These are phyloP conservation scores for Gallinago jamesoni DNA, from an alignment of 2,113 vertebrate genomes.

Conservation along the genomic window DNA sequence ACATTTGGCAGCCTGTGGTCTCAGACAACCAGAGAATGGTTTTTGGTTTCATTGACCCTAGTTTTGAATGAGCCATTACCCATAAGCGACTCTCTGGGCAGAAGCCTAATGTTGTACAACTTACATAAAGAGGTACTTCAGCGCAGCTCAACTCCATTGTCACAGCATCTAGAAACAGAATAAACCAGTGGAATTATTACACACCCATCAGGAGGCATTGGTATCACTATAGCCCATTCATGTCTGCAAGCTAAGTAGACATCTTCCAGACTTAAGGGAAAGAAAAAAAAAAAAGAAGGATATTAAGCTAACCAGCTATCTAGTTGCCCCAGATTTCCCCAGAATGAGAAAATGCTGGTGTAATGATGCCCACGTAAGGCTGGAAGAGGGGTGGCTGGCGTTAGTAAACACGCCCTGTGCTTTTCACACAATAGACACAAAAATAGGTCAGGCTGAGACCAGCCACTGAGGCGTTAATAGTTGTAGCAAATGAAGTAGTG, in stretches of 20 bases:
- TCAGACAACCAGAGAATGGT: not conserved
- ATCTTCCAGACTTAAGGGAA: not conserved
- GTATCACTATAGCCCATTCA: not conserved
- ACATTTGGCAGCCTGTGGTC: not conserved
- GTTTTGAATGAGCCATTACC: not conserved
- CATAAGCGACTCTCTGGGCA: not conserved
- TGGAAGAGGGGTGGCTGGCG: not conserved
- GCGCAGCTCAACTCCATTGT: slow-evolving; percentile 86
- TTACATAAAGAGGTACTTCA: slow-evolving; percentile 91
- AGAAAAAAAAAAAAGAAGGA: not conserved
- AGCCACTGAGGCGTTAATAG: not conserved
- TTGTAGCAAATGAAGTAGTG: not conserved
- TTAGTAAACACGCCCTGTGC: not conserved
- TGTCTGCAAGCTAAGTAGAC: not conserved
- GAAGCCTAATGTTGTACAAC: slow-evolving; percentile 53
- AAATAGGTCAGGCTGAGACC: not conserved
- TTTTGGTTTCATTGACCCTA: slow-evolving; percentile 11
- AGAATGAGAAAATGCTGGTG: not conserved
- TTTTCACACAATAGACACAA: not conserved
- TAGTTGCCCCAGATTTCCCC: not conserved
- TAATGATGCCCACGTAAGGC: not conserved
- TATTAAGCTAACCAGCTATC: not conserved
- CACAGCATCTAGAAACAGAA: slow-evolving; percentile 78
- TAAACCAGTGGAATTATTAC: slow-evolving; percentile 48
- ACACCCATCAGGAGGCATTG: not conserved